These are phyloP conservation scores for Cladopsammia gracilis DNA, from an alignment of 64 coral and sea anemone genomes.

Conservation along the genomic window DNA sequence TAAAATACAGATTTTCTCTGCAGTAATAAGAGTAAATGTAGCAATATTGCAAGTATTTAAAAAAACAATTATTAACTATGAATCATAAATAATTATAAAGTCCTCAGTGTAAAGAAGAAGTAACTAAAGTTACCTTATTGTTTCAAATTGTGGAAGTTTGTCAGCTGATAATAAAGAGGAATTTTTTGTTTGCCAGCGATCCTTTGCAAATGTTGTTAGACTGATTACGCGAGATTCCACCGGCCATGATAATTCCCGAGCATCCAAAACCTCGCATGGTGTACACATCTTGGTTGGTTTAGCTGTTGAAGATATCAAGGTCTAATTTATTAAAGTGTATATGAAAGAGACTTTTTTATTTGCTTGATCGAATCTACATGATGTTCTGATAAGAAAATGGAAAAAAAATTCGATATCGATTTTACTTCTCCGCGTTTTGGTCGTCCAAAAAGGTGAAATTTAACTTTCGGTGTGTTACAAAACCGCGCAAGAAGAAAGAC, in stretches of 20 bases:
- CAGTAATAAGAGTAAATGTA: neutral
- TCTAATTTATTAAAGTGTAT: too few species aligned
- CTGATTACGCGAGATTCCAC: constrained; percentile 88
- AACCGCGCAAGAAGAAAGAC: too few species aligned
- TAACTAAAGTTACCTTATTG: constrained; percentile 43
- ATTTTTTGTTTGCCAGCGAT: constrained; percentile 88
- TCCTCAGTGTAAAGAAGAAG: too few species aligned
- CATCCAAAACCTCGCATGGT: constrained; percentile 77
- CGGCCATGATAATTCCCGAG: constrained; percentile 87
- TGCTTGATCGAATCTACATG: too few species aligned
- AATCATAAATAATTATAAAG: neutral
- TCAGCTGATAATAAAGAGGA: neutral
- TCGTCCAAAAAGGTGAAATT: too few species aligned
- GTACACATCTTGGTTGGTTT: constrained; percentile 44
- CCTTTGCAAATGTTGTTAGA: constrained; percentile 94
- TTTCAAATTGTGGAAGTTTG: constrained; percentile 52
- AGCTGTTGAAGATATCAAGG: neutral
- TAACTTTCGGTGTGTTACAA: too few species aligned
- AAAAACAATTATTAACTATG: too few species aligned
- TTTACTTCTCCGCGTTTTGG: too few species aligned
- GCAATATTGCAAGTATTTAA: neutral
- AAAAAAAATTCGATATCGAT: too few species aligned
- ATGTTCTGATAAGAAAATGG: too few species aligned
- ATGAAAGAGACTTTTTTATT: too few species aligned
- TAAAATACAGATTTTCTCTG: constrained; percentile 93